Evolutionary conservation across 2,113 vertebrate genomes (phyloP).

Genomic region (Gila orcuttii): DNA sequence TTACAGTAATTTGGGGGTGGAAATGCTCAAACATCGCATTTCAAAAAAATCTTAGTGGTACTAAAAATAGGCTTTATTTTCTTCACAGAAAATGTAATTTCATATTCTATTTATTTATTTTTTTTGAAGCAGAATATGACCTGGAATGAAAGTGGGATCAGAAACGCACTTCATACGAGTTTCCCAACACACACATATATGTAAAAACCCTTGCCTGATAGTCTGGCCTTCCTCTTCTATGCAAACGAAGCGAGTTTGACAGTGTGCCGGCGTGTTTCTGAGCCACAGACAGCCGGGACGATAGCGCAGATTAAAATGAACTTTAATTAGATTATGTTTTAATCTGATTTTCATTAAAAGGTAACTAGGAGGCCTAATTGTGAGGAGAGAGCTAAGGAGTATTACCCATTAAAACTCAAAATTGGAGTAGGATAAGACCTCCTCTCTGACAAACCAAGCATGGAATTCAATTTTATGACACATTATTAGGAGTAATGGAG

Average conservation of each 20-base stretch:
- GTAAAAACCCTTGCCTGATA: conserved; percentile 62
- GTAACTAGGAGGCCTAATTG: conserved; percentile 80
- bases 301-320: conserved; percentile 79
- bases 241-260: conserved; percentile 66
- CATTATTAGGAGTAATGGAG: conserved; percentile 82
- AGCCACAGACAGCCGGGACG: conserved; percentile 65
- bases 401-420: conserved; percentile 84
- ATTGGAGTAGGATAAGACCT: conserved; percentile 77
- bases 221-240: conserved; percentile 51
- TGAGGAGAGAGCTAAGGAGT: conserved; percentile 78
- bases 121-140: not conserved
- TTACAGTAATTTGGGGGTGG: not conserved
- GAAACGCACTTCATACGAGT: conserved; percentile 10
- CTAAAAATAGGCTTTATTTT: not conserved
- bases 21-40: not conserved
- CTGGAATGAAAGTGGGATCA: too few species aligned
- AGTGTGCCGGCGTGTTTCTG: conserved; percentile 65
- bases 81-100: not conserved
- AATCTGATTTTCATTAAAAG: conserved; percentile 85
- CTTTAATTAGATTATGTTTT: conserved; percentile 83
- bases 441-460: conserved; percentile 80
- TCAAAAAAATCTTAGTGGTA: not conserved
- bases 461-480: conserved; percentile 85
- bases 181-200: conserved; percentile 39
- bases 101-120: too few species aligned